A percentile compares a stretch with the other conserved stretches of the same genome.
Evolutionary conservation across 2,888 invertebrate species (phyloP).

Genomic region (Trachelus troglodyta): DNA sequence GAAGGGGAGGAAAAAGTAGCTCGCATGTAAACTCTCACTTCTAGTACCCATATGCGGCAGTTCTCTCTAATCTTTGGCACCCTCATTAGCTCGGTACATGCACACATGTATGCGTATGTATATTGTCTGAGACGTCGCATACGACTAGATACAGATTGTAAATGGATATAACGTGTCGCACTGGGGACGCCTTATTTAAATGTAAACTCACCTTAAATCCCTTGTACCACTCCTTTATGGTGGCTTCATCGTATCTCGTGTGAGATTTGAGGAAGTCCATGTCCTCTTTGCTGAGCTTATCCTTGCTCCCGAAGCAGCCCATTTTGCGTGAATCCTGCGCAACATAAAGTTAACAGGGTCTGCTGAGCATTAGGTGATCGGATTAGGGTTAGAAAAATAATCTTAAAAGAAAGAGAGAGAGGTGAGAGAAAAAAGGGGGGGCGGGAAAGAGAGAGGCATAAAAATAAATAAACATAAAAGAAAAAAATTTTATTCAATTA

Average conservation of each 20-base stretch:
- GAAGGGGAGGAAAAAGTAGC: background rate
- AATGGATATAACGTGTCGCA: conserved; percentile 15
- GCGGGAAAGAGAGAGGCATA: background rate
- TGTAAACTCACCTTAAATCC: conserved; percentile 91
- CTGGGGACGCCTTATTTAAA: conserved; percentile 10
- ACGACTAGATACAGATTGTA: background rate
- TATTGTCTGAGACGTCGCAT: background rate
- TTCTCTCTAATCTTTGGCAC: background rate
- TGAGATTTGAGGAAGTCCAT: conserved; percentile 98
- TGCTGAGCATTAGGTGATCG: background rate
- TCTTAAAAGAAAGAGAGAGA: background rate
- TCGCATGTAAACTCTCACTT: background rate
- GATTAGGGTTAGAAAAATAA: background rate
- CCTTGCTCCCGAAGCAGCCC: conserved; percentile 96
- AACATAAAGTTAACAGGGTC: background rate
- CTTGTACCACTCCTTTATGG: conserved; percentile 99
- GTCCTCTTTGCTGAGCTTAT: conserved; percentile 97
- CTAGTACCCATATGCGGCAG: background rate
- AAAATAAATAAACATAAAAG: background rate
- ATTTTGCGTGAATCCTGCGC: conserved; percentile 67
- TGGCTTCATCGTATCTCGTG: conserved; percentile 97
- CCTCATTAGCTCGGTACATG: background rate
- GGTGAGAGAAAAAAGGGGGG: background rate
- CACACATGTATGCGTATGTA: background rate
- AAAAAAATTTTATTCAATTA: background rate